These are phyloP conservation scores for Falco rusticolus DNA, from an alignment of 2,797 vertebrate species.

Conservation along the genomic window DNA sequence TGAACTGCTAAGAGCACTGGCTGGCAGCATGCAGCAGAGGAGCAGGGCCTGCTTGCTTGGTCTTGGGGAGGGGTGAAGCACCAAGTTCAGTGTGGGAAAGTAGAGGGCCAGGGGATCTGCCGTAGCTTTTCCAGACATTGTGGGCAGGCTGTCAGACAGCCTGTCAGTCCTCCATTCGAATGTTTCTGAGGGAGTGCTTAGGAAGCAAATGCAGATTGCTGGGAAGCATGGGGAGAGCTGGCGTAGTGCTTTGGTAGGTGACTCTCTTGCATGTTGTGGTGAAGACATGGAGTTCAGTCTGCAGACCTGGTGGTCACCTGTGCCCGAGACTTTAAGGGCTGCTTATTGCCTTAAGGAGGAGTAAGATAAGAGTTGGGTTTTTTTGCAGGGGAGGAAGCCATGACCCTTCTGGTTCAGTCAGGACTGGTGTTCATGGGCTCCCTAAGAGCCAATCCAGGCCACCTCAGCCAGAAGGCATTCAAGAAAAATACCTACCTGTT, in stretches of 20 bases:
- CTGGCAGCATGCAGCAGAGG: background rate
- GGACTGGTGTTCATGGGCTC: constrained; percentile 31
- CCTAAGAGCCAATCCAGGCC: constrained; percentile 31
- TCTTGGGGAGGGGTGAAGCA: no score
- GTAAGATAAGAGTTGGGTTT: background rate
- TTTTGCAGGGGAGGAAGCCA: constrained; percentile 7
- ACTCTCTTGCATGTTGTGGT: background rate
- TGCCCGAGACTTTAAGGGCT: background rate
- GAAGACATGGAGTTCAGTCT: fast-evolving
- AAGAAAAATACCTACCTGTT: background rate
- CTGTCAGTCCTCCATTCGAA: background rate
- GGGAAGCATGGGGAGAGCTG: background rate
- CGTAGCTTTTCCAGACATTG: fast-evolving
- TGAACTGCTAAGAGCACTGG: background rate
- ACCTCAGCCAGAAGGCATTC: constrained; percentile 38
- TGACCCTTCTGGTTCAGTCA: constrained; percentile 27
- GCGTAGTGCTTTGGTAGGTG: background rate
- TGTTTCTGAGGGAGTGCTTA: background rate
- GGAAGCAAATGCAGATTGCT: background rate
- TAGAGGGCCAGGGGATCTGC: background rate
- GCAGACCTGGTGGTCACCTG: background rate
- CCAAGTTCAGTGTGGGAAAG: background rate
- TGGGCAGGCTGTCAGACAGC: background rate
- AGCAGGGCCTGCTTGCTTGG: background rate
- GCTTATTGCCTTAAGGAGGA: background rate